phyloP scores from a whole-genome alignment of 2,888 invertebrate species.

The Halictus ligatus region DNA sequence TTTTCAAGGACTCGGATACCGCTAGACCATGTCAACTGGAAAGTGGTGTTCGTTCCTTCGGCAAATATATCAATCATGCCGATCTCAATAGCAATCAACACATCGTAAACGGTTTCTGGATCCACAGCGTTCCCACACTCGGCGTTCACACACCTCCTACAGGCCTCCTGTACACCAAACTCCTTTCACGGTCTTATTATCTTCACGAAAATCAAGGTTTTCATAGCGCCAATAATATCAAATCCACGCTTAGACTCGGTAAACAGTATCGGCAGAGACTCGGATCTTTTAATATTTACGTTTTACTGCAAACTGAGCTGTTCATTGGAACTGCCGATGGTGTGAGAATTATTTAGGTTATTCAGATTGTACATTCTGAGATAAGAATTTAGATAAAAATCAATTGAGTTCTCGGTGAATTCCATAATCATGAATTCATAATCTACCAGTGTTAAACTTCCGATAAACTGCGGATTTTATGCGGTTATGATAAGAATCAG shows the following conservation, averaged over 20 bases:
- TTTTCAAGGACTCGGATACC: conserved; percentile 4
- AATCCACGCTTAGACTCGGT: background rate
- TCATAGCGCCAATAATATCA: background rate
- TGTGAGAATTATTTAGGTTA: too few relatives aligned
- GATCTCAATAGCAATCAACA: background rate
- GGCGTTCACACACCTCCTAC: background rate
- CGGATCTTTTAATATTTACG: too few relatives aligned
- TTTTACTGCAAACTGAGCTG: too few relatives aligned
- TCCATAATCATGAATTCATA: too few relatives aligned
- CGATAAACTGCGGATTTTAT: too few relatives aligned
- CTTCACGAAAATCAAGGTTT: background rate
- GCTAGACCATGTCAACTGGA: conserved; percentile 7
- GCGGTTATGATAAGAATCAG: too few relatives aligned
- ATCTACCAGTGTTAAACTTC: too few relatives aligned
- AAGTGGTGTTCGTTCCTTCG: conserved; percentile 8
- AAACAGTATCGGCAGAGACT: background rate
- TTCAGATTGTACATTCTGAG: too few relatives aligned
- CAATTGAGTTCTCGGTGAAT: background rate
- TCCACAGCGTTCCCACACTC: background rate
- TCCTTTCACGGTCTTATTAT: background rate
- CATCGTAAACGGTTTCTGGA: conserved; percentile 6
- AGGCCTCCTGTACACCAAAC: background rate
- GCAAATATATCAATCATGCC: conserved; percentile 17
- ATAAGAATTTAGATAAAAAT: background rate
- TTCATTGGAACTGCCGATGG: too few relatives aligned